phyloP scores from a whole-genome alignment of 2,113 vertebrate species.

The Strix uralensis region DNA sequence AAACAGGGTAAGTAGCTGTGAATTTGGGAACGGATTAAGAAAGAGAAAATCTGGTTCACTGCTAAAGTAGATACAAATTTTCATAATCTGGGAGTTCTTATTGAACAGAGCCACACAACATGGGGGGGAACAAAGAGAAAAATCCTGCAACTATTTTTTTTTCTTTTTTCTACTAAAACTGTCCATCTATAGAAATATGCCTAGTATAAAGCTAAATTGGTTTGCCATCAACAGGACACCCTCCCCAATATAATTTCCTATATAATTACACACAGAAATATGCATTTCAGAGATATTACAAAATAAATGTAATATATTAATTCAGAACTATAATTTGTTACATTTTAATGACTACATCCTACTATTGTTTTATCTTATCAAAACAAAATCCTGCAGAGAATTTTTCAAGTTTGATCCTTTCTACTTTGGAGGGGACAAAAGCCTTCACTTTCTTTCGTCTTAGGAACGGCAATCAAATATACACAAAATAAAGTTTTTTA shows the following conservation, averaged over 20 bases:
- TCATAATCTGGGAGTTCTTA: neutral
- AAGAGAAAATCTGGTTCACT: neutral
- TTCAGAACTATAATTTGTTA: neutral
- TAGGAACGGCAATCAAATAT: neutral
- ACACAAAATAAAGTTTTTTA: neutral
- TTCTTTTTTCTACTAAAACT: neutral
- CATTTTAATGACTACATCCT: fast-evolving
- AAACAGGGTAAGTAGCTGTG: neutral
- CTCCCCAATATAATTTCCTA: neutral
- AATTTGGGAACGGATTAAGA: neutral
- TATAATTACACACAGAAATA: neutral
- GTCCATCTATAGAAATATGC: neutral
- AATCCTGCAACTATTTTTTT: neutral
- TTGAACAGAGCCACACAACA: neutral
- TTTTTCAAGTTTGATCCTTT: neutral
- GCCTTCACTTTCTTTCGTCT: neutral
- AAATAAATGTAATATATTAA: neutral
- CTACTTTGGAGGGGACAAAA: neutral
- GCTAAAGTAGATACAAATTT: neutral
- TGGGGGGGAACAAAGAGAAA: neutral
- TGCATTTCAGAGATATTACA: neutral
- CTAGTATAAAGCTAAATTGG: neutral
- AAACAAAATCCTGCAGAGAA: neutral
- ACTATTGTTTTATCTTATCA: neutral
- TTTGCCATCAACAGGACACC: neutral